phyloP scores from a whole-genome alignment of 1,140 invertebrate species.

The Gryon sp. region DNA sequence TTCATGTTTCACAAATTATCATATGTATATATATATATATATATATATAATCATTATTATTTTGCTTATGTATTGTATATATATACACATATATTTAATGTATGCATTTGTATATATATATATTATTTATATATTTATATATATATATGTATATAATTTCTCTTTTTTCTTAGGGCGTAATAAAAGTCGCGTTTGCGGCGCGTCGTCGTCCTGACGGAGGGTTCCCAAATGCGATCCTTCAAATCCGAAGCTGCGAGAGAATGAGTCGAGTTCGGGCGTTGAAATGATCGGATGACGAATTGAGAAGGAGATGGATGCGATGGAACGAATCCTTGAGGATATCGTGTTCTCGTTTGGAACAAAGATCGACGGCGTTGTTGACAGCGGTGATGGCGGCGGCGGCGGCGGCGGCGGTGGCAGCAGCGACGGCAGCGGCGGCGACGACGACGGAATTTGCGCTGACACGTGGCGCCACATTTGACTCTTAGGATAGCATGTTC shows the following conservation, averaged over 20 bases:
- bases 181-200: conserved; percentile 11
- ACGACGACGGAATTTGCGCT: background rate
- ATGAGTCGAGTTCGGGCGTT: background rate
- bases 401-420: no score
- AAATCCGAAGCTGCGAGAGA: background rate
- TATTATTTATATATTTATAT: conserved; percentile 44
- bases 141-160: conserved; percentile 55
- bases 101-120: conserved; percentile 20
- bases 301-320: no score
- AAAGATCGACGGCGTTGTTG: no score
- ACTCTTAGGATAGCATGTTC: conserved; percentile 79
- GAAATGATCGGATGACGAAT: no score
- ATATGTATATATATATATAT: conserved; percentile 21
- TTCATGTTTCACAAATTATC: conserved; percentile 34
- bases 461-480: background rate
- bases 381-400: no score
- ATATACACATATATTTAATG: conserved; percentile 45
- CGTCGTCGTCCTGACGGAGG: background rate
- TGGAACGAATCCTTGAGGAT: conserved; percentile 1
- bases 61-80: conserved; percentile 26
- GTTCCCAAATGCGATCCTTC: no score
- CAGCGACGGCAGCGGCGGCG: no score
- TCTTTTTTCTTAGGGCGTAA: conserved; percentile 34
- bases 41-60: conserved; percentile 48
- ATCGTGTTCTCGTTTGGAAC: no score